Evolutionary conservation across 2,888 invertebrate species (phyloP).

Genomic region (Lottia gigantea): DNA sequence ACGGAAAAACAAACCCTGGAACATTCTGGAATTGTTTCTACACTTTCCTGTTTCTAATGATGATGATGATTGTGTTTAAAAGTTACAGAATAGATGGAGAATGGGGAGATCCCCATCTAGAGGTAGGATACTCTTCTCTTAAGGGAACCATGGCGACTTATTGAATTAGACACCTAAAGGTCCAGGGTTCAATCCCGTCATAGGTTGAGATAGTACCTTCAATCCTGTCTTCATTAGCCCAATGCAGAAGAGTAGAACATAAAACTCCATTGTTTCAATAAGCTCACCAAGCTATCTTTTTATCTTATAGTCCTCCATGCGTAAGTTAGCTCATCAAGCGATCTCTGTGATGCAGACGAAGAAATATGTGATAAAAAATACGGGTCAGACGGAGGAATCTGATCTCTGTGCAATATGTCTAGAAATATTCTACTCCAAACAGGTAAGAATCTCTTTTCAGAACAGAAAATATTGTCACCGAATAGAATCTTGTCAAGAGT

Average conservation of each 20-base stretch:
- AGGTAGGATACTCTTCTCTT: background rate
- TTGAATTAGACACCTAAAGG: too few species aligned
- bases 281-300: too few species aligned
- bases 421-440: constrained; percentile 69
- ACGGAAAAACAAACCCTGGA: constrained; percentile 56
- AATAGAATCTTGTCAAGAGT: too few species aligned
- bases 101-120: constrained; percentile 21
- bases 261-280: too few species aligned
- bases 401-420: constrained; percentile 70
- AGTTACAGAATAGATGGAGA: constrained; percentile 42
- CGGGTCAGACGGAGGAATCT: constrained; percentile 34
- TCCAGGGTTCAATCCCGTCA: too few species aligned
- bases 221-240: too few species aligned
- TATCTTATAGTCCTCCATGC: constrained; percentile 45
- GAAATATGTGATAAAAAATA: constrained; percentile 41
- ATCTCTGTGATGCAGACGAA: constrained; percentile 58
- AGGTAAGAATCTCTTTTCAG: constrained; percentile 46
- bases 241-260: too few species aligned
- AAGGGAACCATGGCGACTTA: too few species aligned
- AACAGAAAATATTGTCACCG: too few species aligned
- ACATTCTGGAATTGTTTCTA: constrained; percentile 63
- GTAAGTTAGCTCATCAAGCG: constrained; percentile 56
- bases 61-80: constrained; percentile 55
- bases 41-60: constrained; percentile 47
- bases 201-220: too few species aligned